These are phyloP conservation scores for Malurus melanocephalus DNA, from an alignment of 2,113 vertebrate genomes.

Conservation along the genomic window DNA sequence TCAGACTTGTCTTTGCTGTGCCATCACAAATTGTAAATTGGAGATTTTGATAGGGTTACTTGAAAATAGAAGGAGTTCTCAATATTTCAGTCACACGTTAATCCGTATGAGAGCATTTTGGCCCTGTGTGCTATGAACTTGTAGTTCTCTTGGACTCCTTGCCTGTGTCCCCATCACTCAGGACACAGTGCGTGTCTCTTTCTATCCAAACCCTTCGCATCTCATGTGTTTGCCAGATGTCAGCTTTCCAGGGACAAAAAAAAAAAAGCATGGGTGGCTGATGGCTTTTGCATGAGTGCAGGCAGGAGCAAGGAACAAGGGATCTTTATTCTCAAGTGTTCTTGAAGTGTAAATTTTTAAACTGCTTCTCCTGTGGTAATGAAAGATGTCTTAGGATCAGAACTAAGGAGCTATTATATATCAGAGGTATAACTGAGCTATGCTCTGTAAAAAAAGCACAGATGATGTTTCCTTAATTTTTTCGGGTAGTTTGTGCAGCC, in stretches of 20 bases:
- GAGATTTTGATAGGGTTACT: background rate
- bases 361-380: background rate
- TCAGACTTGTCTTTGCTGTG: background rate
- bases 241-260: background rate
- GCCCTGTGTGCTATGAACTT: background rate
- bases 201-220: background rate
- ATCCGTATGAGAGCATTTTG: background rate
- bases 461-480: background rate
- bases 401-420: background rate
- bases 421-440: background rate
- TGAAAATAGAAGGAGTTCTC: background rate
- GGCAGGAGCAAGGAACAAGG: background rate
- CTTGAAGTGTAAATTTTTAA: constrained; percentile 24
- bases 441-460: background rate
- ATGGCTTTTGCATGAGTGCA: background rate
- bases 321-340: background rate
- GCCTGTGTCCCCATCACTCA: background rate
- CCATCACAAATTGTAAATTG: background rate
- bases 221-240: constrained; percentile 8
- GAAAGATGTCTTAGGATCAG: background rate
- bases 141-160: background rate
- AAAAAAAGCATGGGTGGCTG: background rate
- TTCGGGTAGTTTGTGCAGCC: background rate
- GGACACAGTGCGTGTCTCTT: rapidly evolving
- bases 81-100: background rate